These are phyloP conservation scores for Dolichoris vasculosae DNA, from an alignment of 1,140 invertebrate genomes.

Conservation along the genomic window DNA sequence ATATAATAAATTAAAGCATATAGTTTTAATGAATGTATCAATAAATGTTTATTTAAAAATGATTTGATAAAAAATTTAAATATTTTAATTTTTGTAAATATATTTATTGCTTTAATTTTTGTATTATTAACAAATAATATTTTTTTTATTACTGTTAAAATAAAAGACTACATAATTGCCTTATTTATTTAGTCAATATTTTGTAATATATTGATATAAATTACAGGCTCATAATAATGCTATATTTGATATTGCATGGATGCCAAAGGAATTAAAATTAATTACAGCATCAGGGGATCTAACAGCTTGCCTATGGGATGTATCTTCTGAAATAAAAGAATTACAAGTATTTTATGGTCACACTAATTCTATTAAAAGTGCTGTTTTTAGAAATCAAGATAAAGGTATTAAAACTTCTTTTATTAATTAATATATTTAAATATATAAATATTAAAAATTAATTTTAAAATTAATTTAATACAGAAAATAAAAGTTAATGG, in stretches of 20 bases:
- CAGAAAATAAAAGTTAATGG: background rate
- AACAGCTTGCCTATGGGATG: constrained; percentile 84
- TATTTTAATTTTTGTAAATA: background rate
- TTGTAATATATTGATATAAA: background rate
- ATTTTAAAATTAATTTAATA: no score
- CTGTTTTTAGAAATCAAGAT: constrained; percentile 81
- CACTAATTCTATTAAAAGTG: constrained; percentile 86
- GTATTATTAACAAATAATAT: constrained; percentile 10
- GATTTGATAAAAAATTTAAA: background rate
- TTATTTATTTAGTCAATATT: background rate
- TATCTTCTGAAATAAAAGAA: constrained; percentile 72
- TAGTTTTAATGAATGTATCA: no score
- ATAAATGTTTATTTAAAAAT: no score
- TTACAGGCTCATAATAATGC: constrained; percentile 87
- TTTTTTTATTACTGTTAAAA: no score
- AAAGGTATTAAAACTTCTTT: constrained; percentile 65
- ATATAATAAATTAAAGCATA: background rate
- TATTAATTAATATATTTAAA: no score
- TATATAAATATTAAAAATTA: background rate
- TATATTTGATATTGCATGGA: constrained; percentile 92
- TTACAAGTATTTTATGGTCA: constrained; percentile 82
- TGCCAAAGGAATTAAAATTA: constrained; percentile 82
- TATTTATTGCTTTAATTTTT: background rate
- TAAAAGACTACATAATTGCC: no score
- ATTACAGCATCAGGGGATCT: constrained; percentile 91